A percentile compares a stretch with the other conserved stretches of the same genome.
Conservation (phyloP, 2,113 vertebrate species). For the Prionailurus bengalensis region DNA sequence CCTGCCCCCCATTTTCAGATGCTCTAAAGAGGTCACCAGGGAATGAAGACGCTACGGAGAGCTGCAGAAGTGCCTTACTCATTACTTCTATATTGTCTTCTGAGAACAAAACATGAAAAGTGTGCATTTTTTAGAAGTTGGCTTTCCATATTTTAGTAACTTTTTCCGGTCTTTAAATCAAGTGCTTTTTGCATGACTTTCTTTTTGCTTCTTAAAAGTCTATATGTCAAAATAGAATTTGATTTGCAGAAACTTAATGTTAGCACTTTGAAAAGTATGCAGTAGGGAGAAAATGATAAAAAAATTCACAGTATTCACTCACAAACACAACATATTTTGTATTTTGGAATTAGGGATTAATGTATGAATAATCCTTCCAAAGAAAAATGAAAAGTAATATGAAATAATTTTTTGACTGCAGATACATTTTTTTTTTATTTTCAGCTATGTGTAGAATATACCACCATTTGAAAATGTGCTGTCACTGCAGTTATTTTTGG, state of each 20-base stretch:
- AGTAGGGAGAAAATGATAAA: constrained; percentile 58
- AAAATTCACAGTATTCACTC: not conserved
- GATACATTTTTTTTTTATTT: constrained; percentile 53
- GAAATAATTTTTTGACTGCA: constrained; percentile 52
- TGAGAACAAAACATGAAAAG: not conserved
- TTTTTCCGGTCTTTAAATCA: constrained; percentile 61
- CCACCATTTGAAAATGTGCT: constrained; percentile 64
- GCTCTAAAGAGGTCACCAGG: not conserved
- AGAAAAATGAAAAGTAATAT: constrained; percentile 58
- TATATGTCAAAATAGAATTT: constrained; percentile 15
- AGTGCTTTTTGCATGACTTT: constrained; percentile 35
- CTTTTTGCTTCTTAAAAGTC: constrained; percentile 53
- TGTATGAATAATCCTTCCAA: constrained; percentile 31
- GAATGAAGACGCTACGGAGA: not conserved
- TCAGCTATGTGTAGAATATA: constrained; percentile 42
- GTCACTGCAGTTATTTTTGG: constrained; percentile 34
- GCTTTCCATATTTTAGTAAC: constrained; percentile 62
- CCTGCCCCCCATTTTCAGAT: no score
- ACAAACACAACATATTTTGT: constrained; percentile 27
- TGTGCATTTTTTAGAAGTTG: not conserved
- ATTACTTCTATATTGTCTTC: constrained; percentile 51
- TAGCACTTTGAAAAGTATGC: not conserved
- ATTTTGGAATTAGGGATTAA: constrained; percentile 45
- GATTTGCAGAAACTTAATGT: constrained; percentile 60
- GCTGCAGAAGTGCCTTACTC: not conserved